Evolutionary conservation across 1,140 invertebrate species (phyloP), one percentile per base, ranked within the genome.

Genomic region (Drosophila bifasciata): DNA sequence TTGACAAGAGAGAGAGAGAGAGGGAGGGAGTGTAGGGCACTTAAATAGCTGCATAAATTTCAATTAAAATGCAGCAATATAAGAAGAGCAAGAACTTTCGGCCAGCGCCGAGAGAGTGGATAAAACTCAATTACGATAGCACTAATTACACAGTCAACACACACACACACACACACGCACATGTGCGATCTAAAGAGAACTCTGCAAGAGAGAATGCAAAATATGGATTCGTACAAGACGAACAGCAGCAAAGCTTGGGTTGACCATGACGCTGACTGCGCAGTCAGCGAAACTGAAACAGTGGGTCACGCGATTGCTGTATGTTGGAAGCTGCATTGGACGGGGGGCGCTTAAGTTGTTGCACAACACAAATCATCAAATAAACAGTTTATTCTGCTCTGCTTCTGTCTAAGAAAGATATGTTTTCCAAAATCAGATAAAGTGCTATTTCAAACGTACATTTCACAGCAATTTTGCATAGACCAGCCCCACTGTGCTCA

Each of bases 31-130:
- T 32, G 49, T 59, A 44, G 59, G 48, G 59, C 50, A 71, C 56
- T 86, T 83, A 83, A 86, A 64, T 88, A 76, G 70, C 78, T 88
- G 81, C 78, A 86, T 86, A 86, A 86, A 86, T 86, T 88, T 86
- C 83, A 86, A 86, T 86, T 86, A 86, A 88, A 81, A 62, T 55
- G 64, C 74, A 78, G 57, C 62, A 60, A 73, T 77, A 68, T 56
- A 71, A 62, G 60, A 51, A 63, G 71, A 71, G 55, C 46, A 85
- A 79, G 59, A 19, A 62, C 72, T 69, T 60, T 66, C 17, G 51
- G 46, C 17, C 46, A 75, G 56, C 17, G 70, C 19, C 25, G 9
- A 57, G 59, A 51, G 58, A 41, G 43, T 45, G 46, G 64, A 58
- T 50, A 68, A 88, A 83, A 86, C 84, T 86, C 78, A 88, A 86